These are phyloP conservation scores for Coecobrya sp. DNA, from an alignment of 2,888 invertebrate genomes.

Conservation along the genomic window DNA sequence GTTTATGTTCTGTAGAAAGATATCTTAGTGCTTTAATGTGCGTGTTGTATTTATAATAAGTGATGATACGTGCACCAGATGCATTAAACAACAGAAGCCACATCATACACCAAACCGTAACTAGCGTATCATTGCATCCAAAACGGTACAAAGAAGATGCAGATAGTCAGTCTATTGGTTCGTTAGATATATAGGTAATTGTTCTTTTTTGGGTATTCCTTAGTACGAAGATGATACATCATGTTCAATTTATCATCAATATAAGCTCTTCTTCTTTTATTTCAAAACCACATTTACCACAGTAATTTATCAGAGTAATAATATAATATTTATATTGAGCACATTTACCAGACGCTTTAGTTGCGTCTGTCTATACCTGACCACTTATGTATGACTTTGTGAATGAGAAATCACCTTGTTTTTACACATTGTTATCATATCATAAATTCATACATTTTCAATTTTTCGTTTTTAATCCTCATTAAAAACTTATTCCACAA, in stretches of 20 bases:
- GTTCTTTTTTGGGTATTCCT: slow-evolving; percentile 21
- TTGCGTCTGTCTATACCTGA: neutral
- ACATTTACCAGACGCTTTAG: neutral
- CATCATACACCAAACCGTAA: slow-evolving; percentile 26
- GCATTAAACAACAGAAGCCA: neutral
- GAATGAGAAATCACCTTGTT: slow-evolving; percentile 16
- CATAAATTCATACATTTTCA: slow-evolving; percentile 3
- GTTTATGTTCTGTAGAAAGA: neutral
- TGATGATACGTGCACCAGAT: neutral
- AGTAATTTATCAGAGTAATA: neutral
- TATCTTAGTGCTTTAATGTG: neutral
- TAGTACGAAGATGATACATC: slow-evolving; percentile 21
- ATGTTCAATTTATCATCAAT: neutral
- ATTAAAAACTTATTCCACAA: neutral
- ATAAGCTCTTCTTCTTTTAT: neutral
- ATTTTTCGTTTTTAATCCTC: neutral
- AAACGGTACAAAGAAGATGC: slow-evolving; percentile 12
- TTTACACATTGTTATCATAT: slow-evolving; percentile 59
- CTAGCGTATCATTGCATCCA: neutral
- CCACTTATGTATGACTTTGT: neutral
- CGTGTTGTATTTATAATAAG: neutral
- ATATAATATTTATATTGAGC: neutral
- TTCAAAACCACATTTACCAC: slow-evolving; percentile 17
- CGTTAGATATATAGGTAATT: neutral
- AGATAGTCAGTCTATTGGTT: neutral